Evolutionary conservation across 2,888 invertebrate genomes (phyloP).

Genomic region (Clusia tigrina): DNA sequence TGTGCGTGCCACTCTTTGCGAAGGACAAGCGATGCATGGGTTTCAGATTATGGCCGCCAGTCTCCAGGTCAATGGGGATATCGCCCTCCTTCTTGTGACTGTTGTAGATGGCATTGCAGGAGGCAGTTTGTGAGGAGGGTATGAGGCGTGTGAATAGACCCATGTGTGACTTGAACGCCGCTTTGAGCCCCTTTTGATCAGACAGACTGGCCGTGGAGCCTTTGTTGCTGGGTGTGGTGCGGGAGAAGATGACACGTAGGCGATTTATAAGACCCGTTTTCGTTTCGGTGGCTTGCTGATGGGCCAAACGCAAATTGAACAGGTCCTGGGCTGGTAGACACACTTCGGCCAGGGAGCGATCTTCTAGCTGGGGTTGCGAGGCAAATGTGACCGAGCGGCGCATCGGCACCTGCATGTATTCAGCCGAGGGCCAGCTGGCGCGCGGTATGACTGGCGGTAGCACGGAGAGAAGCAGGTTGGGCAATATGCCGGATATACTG

Average conservation of each 20-base stretch:
- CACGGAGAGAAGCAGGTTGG: constrained; percentile 75
- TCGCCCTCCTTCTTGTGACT: constrained; percentile 31
- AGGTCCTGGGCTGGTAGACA: constrained; percentile 70
- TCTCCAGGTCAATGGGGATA: constrained; percentile 25
- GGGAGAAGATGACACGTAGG: constrained; percentile 71
- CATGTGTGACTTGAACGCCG: constrained; percentile 76
- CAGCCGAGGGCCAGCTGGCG: constrained; percentile 80
- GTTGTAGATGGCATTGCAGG: constrained; percentile 70
- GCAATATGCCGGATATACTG: constrained; percentile 75
- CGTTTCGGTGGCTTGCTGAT: constrained; percentile 67
- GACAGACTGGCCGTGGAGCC: constrained; percentile 68
- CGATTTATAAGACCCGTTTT: constrained; percentile 68
- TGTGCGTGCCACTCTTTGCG: constrained; percentile 71
- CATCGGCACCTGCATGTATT: constrained; percentile 69
- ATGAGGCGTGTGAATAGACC: constrained; percentile 76
- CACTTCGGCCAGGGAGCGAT: constrained; percentile 51
- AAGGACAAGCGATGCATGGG: constrained; percentile 64
- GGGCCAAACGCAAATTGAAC: constrained; percentile 68
- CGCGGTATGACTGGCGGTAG: constrained; percentile 79
- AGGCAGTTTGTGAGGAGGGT: constrained; percentile 71
- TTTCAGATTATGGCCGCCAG: constrained; percentile 57
- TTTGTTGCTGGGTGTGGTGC: constrained; percentile 73
- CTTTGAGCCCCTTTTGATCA: constrained; percentile 70
- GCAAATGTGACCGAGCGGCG: constrained; percentile 72
- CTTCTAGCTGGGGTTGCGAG: constrained; percentile 72